Conservation (phyloP, 2,797 vertebrate genomes). For the Remorina albescens region DNA sequence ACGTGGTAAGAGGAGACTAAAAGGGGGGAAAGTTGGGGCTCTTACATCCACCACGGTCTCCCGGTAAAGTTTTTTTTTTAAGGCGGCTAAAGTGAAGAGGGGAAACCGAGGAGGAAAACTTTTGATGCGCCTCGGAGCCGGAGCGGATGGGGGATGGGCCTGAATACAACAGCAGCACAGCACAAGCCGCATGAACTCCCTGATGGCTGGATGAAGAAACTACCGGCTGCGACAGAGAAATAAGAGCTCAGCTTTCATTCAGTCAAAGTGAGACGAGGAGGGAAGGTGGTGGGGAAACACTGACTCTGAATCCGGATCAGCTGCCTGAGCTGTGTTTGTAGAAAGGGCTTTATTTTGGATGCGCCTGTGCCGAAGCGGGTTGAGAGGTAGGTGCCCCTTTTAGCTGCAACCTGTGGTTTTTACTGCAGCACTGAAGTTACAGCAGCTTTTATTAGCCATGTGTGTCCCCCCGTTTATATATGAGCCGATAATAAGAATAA, state of each 20-base stretch:
- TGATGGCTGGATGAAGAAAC: slow-evolving; percentile 77
- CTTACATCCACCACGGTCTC: not conserved
- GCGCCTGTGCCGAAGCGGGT: slow-evolving; percentile 16
- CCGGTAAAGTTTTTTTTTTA: slow-evolving; percentile 9
- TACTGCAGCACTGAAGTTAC: not conserved
- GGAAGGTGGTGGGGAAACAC: not conserved
- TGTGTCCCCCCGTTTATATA: too few species aligned
- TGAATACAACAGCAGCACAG: slow-evolving; percentile 59
- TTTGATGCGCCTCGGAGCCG: slow-evolving; percentile 60
- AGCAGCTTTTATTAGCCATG: too few species aligned
- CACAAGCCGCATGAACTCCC: slow-evolving; percentile 76
- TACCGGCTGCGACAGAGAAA: slow-evolving; percentile 60
- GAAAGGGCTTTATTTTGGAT: slow-evolving; percentile 30
- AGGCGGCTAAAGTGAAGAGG: slow-evolving; percentile 38
- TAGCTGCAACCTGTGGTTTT: slow-evolving; percentile 26
- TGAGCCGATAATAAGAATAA: not conserved
- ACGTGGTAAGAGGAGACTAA: slow-evolving; percentile 38
- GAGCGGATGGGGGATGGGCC: slow-evolving; percentile 79
- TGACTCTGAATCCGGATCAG: slow-evolving; percentile 12
- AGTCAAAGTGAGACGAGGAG: slow-evolving; percentile 61
- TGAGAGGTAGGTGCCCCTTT: slow-evolving; percentile 9
- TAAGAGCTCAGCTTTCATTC: slow-evolving; percentile 40
- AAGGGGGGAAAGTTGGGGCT: slow-evolving; percentile 12
- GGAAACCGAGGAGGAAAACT: slow-evolving; percentile 49
- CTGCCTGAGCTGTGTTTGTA: slow-evolving; percentile 2